Base-by-base conservation (phyloP, 2,797 vertebrate genomes). In the Nothura maculosa region DNA sequence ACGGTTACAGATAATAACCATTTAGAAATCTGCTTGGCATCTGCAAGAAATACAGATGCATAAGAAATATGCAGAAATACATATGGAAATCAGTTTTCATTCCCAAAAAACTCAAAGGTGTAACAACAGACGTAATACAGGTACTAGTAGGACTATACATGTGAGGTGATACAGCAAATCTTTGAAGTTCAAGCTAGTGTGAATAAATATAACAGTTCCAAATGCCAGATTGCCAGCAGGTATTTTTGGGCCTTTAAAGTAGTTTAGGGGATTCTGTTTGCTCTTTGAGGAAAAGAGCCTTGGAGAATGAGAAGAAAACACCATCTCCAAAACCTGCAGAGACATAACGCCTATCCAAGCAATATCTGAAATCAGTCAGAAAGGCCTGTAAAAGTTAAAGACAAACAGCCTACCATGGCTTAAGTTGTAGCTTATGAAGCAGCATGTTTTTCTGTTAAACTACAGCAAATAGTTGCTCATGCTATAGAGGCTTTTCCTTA, bases 241-340 rank as follows among this genome's bases (percentile, higher is more conserved):
- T 34, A 21, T 34, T 43, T 25, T 27, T 73, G 82, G 40, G 34
- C 28, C 10, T 25, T 42, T 10, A 5, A 74, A 64, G 9, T 10
- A 3, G 24, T 74, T 63, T 68, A 45, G 28, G 22, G 66, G 74
- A 76, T 45, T 60, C 19, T 55, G 20, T 69, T 82, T 79, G n/a
- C 12, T 74, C 14, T 30, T 58, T 4, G 2, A 11, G 3, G 4
- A 7, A 20, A 12, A 12, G 2, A 9, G 3, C 9, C 5, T 7
- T 1, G 5, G 52, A 34, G 7, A 63, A 18, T n/a, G 22, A 40
- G 58, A 50, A 42, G 32, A 47, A 74, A 75, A 54, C 42, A 42
- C 74, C 10, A 28, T 22, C 9, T 73, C 36, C 12, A 38, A 32
- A 74, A 58, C 34, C 28, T 36, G 48, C 28, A 18, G 52, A 69